These are phyloP conservation scores for Hormiphora californensis DNA, from an alignment of 37 sponge, comb jelly and placozoan species.

Conservation along the genomic window DNA sequence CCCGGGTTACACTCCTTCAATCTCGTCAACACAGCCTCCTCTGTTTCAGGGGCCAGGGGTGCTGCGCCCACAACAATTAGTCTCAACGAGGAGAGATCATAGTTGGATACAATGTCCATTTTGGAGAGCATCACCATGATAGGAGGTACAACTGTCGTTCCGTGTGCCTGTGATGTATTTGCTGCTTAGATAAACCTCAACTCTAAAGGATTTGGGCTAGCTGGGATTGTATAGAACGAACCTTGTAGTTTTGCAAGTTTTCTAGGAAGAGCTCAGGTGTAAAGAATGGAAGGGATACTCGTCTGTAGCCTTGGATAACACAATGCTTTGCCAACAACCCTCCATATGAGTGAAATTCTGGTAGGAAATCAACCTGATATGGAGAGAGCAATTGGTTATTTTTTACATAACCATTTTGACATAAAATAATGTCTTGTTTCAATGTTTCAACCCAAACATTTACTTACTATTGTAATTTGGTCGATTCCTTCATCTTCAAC, in stretches of 20 bases:
- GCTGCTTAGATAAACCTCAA: too few relatives aligned
- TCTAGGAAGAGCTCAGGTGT: conserved; percentile 23
- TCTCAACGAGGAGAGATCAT: not conserved
- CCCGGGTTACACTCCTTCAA: conserved; percentile 23
- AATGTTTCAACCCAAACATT: not conserved
- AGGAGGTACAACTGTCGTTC: conserved; percentile 23
- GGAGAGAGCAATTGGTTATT: not conserved
- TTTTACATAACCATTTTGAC: not conserved
- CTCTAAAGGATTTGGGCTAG: too few relatives aligned
- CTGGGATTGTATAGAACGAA: not conserved
- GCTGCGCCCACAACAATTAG: conserved; percentile 12
- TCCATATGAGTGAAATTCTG: conserved; percentile 24
- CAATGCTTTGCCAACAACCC: not conserved
- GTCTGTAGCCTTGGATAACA: not conserved
- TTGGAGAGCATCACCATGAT: conserved; percentile 43
- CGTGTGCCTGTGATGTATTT: not conserved
- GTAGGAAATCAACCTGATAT: conserved; percentile 34
- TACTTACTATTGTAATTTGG: not conserved
- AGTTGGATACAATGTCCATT: conserved; percentile 42
- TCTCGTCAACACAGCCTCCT: not conserved
- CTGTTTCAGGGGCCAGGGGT: conserved; percentile 14
- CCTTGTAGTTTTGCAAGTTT: conserved; percentile 3
- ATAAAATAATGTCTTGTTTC: too few relatives aligned
- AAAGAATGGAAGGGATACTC: conserved; percentile 35
- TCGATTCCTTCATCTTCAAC: not conserved